Evolutionary conservation across 2,113 vertebrate genomes (phyloP), one percentile per base, ranked within the genome.

Genomic region (Gasterosteus aculeatus): DNA sequence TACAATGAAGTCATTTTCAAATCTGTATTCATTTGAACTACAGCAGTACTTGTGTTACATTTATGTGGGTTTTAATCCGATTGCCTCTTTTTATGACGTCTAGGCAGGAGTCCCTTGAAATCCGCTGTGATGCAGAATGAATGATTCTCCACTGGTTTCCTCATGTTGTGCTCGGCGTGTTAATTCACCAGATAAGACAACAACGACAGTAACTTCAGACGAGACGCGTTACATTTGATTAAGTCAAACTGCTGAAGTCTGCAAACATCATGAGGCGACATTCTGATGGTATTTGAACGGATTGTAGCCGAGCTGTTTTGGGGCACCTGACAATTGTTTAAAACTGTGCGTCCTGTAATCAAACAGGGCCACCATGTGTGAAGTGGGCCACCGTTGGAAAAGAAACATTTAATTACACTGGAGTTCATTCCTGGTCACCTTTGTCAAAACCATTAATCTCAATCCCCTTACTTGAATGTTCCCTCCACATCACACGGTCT

Each of bases 41-140:
- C 47, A 82, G 57, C 19, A 42, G 18, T 49, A 54, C 35, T 69
- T 66, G 15, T 74, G 7, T 42, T 46, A 42, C 19, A 63, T 65
- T 75, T 54, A 67, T 71, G 26, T 72, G 10, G 4, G 2, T 64
- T 69, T 68, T 9, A 29, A 26, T 26, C 22, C 59, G 26, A 58
- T 69, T 68, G 15, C 11, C 18, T 61, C 4, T 70, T 44, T 68
- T 73, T 57, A 33, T 47, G 46, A 14, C 19, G 65, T 51, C 29
- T 47, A 18, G 7, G 3, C 18, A 46, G 18, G 29, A 41, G n/a
- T 74, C 29, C 31, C 10, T 26, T 7, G 51, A 57, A 57, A 46
- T 57, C 19, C 18, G 29, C 41, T 54, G 8, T 57, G 49, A 56
- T 35, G 11, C 26, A 7, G 22, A 56, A 3, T 15, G 26, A 73